A percentile compares a stretch with the other conserved stretches of the same genome.
phyloP scores from a whole-genome alignment of 2,797 vertebrate species.

The Ficedula albicollis region DNA sequence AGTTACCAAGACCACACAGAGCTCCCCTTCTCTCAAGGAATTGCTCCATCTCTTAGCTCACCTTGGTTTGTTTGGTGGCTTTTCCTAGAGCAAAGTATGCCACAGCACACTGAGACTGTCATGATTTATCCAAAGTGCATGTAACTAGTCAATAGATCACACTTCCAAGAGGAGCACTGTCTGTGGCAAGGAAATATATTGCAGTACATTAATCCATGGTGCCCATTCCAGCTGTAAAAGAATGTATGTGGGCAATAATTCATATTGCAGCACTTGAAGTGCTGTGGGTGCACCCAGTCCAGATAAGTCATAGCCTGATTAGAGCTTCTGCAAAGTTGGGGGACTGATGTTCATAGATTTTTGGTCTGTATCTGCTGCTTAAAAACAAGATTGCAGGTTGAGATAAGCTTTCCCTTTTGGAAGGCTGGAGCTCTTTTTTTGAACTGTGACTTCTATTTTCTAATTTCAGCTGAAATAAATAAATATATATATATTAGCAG shows the following conservation, averaged over 20 bases:
- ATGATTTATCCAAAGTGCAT: conserved; percentile 30
- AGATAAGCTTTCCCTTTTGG: background rate
- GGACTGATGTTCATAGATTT: background rate
- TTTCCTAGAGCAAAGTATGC: background rate
- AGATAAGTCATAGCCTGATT: conserved; percentile 40
- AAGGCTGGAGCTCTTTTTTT: background rate
- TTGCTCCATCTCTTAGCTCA: background rate
- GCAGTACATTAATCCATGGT: conserved; percentile 23
- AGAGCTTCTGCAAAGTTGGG: background rate
- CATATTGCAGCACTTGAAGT: conserved; percentile 24
- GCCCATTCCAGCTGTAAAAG: conserved; percentile 40
- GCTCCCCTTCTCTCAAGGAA: background rate
- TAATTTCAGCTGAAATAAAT: background rate
- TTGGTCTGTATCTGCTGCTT: background rate
- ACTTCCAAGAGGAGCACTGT: conserved; percentile 9
- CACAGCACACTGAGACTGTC: background rate
- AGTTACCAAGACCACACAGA: background rate
- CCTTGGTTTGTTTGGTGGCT: background rate
- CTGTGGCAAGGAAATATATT: conserved; percentile 49
- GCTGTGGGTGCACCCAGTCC: background rate
- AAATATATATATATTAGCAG: background rate
- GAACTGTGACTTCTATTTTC: background rate
- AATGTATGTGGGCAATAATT: conserved; percentile 16
- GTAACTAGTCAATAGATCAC: conserved; percentile 56
- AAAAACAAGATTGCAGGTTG: background rate